Base-by-base conservation (phyloP, 2,113 vertebrate species). In the Nannospalax galili region DNA sequence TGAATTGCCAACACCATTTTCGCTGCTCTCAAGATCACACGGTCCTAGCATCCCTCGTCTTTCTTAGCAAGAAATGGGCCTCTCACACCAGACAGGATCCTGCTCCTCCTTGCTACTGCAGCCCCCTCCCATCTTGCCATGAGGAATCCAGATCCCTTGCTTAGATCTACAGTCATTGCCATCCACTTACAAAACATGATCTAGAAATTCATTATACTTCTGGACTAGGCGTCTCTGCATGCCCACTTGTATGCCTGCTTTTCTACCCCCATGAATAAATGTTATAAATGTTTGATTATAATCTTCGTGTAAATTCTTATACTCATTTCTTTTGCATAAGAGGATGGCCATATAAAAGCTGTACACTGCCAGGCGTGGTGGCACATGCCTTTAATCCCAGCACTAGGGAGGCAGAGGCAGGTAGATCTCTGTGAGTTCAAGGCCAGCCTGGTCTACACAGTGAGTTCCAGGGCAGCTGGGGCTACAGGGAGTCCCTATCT, bases 241-340 rank as follows among this genome's bases (percentile, higher is more conserved):
- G 64, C 35, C 82, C 15, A 20, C 5, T 24, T 40, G 3, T 32
- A 6, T 24, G 32, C 37, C 52, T 40, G 28, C 7, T 74, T 73
- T 69, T 60, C 58, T 75, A 37, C 67, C 52, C 28, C 74, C 65
- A 93, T 48, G 52, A 78, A 67, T 72, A 88, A 78, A 84, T 72
- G 9, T 70, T 32, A 45, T 35, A 45, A 90, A 95, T 72, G 92
- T 28, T 73, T 89, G n/a, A 65, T 3, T 65, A 70, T 62, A 75
- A 89, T 32, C 19, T 86, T 56, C 89, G 65, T 19, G 7, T 45
- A 75, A 32, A 56, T 45, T 42, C 15, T 73, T 69, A 88, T 20
- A 84, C 2, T 88, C 40, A 69, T 84, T 88, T 91, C n/a, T 75
- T 84, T 45, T 85, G 30, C 42, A 84, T 80, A 93, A 74, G 88